Conservation (phyloP, 2,113 vertebrate species). For the Pedionomus torquatus region DNA sequence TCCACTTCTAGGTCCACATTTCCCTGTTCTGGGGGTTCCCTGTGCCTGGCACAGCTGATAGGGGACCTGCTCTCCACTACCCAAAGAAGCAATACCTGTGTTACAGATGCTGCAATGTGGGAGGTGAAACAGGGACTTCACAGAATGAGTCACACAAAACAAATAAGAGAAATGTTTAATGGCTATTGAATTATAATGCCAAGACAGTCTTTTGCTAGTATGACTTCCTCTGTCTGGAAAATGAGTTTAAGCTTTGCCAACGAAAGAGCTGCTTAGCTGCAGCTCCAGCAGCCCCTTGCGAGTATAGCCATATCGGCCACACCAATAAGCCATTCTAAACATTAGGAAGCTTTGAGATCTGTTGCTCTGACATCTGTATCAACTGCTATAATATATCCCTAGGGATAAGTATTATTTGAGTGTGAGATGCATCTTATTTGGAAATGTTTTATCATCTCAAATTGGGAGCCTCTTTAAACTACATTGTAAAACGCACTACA, state of each 20-base stretch:
- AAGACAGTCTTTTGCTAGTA: background rate
- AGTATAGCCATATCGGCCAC: background rate
- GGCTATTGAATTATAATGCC: background rate
- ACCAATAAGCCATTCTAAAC: background rate
- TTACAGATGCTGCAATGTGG: background rate
- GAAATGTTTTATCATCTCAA: background rate
- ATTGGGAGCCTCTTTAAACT: background rate
- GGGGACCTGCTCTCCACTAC: background rate
- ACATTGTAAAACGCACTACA: background rate
- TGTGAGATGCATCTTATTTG: background rate
- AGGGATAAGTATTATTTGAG: background rate
- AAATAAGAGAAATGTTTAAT: background rate
- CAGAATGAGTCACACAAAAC: background rate
- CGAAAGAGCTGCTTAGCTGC: background rate
- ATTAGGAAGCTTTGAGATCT: background rate
- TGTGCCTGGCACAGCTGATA: background rate
- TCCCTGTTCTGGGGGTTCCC: background rate
- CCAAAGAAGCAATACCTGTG: background rate
- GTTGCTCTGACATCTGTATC: background rate
- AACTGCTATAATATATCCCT: background rate
- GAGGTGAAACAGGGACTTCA: background rate
- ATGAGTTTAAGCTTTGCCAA: background rate
- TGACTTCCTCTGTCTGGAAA: background rate
- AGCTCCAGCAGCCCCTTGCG: background rate
- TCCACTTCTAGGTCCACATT: rapidly evolving